phyloP scores from a whole-genome alignment of 2,888 invertebrate genomes.

The Strigamia maritima region DNA sequence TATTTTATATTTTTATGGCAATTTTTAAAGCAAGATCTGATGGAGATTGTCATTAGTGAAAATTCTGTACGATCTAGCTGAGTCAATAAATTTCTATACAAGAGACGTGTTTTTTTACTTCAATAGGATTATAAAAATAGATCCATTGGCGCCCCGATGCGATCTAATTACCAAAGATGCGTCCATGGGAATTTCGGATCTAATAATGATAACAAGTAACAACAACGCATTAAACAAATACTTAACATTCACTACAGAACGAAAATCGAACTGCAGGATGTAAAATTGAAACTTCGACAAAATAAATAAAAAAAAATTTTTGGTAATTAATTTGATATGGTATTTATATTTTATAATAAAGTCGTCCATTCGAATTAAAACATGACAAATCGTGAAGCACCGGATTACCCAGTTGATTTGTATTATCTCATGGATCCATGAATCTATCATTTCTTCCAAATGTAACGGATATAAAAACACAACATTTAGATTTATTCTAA shows the following conservation, averaged over 20 bases:
- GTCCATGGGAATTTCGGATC: too few species aligned
- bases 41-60: too few species aligned
- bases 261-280: slow-evolving; percentile 38
- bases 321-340: not conserved
- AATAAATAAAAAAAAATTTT: not conserved
- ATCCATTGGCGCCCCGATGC: slow-evolving; percentile 16
- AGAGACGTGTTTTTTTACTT: too few species aligned
- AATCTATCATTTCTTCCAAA: slow-evolving; percentile 73
- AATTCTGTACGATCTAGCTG: too few species aligned
- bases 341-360: not conserved
- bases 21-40: too few species aligned
- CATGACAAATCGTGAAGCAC: slow-evolving; percentile 53
- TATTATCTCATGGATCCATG: slow-evolving; percentile 99
- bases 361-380: not conserved
- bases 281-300: slow-evolving; percentile 37
- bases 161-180: not conserved
- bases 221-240: not conserved
- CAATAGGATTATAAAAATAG: slow-evolving; percentile 14
- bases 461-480: slow-evolving; percentile 52
- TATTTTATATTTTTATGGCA: too few species aligned
- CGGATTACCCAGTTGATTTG: slow-evolving; percentile 92
- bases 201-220: too few species aligned
- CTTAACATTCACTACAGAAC: not conserved
- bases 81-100: too few species aligned
- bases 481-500: too few species aligned